Evolutionary conservation across 2,113 vertebrate genomes (phyloP).

Genomic region (Amazona guildingii): DNA sequence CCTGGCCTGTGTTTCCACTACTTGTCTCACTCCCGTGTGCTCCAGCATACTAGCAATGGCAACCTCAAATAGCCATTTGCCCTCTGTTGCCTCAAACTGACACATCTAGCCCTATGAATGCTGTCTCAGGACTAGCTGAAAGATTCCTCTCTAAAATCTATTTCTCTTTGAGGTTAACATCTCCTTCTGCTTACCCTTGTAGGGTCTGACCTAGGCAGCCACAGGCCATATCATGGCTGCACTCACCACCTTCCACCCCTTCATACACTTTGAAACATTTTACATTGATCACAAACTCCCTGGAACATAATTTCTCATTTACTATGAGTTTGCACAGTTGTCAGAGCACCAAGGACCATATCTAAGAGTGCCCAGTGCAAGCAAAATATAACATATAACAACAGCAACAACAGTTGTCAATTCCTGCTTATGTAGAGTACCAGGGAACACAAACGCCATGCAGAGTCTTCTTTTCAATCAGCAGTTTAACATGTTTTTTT

Average conservation of each 20-base stretch:
- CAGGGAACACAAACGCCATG: background rate
- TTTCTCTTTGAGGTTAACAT: background rate
- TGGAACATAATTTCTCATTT: background rate
- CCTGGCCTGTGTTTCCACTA: rapidly evolving
- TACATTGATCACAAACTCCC: background rate
- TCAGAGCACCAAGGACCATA: background rate
- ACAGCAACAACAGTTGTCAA: background rate
- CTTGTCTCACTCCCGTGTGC: background rate
- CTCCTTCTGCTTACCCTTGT: background rate
- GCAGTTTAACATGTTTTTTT: background rate
- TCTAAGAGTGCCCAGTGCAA: background rate
- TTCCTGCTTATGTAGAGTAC: background rate
- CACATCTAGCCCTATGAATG: background rate
- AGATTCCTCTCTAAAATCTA: background rate
- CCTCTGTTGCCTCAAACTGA: background rate
- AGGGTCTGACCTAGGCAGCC: background rate
- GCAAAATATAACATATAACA: background rate
- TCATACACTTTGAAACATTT: background rate
- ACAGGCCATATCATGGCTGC: background rate
- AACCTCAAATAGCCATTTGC: background rate
- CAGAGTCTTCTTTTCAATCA: background rate
- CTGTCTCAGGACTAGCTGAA: background rate
- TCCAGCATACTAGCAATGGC: background rate
- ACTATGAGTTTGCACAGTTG: background rate
- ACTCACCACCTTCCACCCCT: background rate